Evolutionary conservation across 1,140 invertebrate genomes (phyloP), one percentile per base, ranked within the genome.

Genomic region (Aphelenchoides avenae): DNA sequence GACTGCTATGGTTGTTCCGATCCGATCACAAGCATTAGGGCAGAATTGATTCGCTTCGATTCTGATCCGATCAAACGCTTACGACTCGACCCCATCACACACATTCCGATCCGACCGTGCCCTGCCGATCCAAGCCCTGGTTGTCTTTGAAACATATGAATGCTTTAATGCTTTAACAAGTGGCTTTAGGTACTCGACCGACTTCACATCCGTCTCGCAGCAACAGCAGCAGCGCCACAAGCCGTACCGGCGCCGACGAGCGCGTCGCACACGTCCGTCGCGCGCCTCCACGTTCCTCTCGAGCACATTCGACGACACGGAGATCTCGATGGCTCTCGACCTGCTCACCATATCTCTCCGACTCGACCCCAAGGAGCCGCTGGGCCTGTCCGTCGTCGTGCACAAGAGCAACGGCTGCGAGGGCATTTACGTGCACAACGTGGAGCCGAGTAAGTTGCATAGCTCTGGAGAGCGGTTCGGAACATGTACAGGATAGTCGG

Each of bases 191-290:
- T 58, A 42, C 24, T 53, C 57, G 24, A 60, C 58, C 15, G 42
- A 64, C 20, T 63, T 60, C 33, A 61, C 57, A 27, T 61, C 55
- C 26, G 57, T 60, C 18, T 60, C 57, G 9, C 57, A 64, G 29
- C 57, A 60, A n/a, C n/a, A n/a, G n/a, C n/a, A n/a, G n/a, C n/a
- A n/a, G n/a, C n/a, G n/a, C n/a, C n/a, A n/a, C n/a, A n/a, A n/a
- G n/a, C n/a, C n/a, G n/a, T n/a, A n/a, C n/a, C n/a, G n/a, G n/a
- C 48, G 48, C 4, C 20, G 48, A 15, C 22, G 48, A 18, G 46
- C 29, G 31, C 52, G 37, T 7, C 34, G 54, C 0, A 40, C 41
- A 6, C 33, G 55, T 0, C 30, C 26, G 1, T 47, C 57, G 26
- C n/a, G n/a, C n/a, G n/a, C n/a, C n/a, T n/a, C n/a, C n/a, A n/a